These are phyloP conservation scores for Agrotis puta DNA, from an alignment of 2,888 invertebrate species.

Conservation along the genomic window DNA sequence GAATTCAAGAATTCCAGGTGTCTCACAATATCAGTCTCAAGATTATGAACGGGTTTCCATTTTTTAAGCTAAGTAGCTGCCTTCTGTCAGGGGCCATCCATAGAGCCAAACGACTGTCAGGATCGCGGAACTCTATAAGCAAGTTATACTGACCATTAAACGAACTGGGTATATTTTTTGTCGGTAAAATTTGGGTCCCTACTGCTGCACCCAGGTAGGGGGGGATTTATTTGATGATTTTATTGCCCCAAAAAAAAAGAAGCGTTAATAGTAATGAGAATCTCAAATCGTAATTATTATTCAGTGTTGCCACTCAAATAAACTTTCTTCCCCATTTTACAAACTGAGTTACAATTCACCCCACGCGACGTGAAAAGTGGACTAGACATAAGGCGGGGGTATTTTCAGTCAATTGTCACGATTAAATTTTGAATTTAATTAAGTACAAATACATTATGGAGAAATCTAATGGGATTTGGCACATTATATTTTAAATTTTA, in stretches of 20 bases:
- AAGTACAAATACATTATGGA: constrained; percentile 54
- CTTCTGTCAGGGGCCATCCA: too few species aligned
- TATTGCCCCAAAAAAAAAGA: too few species aligned
- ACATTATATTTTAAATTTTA: constrained; percentile 56
- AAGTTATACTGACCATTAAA: too few species aligned
- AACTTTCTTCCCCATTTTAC: background rate
- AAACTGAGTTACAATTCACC: constrained; percentile 38
- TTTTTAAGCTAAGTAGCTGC: background rate
- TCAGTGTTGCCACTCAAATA: background rate
- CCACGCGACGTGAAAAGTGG: constrained; percentile 49
- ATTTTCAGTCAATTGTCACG: constrained; percentile 69
- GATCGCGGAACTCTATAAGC: too few species aligned
- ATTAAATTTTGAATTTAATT: constrained; percentile 46
- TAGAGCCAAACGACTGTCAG: too few species aligned
- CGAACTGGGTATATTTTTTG: too few species aligned
- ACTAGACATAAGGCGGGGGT: constrained; percentile 74
- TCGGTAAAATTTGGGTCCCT: too few species aligned
- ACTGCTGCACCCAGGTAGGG: too few species aligned
- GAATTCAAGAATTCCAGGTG: background rate
- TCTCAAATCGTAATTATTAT: background rate
- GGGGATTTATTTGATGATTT: too few species aligned
- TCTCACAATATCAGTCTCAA: too few species aligned
- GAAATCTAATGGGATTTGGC: constrained; percentile 73
- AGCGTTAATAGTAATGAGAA: background rate
- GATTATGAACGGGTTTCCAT: too few species aligned